A percentile compares a stretch with the other conserved stretches of the same genome.
Conservation (phyloP, 2,888 invertebrate genomes). For the Cylloceria caligata region DNA sequence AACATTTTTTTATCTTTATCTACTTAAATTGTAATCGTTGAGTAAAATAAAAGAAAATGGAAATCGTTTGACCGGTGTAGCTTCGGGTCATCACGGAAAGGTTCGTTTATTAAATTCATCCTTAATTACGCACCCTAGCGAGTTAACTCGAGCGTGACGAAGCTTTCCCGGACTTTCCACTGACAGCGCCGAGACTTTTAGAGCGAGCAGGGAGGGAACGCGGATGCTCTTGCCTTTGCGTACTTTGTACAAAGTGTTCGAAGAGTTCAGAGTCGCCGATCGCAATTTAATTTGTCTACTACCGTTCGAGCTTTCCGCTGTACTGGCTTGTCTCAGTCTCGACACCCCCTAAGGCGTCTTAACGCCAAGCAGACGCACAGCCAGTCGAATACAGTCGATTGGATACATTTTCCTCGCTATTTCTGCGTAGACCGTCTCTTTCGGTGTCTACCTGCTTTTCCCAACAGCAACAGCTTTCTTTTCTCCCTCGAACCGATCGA, state of each 20-base stretch:
- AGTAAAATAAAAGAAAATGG: neutral
- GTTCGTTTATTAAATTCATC: slow-evolving; percentile 58
- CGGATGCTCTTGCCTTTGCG: slow-evolving; percentile 10
- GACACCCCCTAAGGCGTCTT: slow-evolving; percentile 40
- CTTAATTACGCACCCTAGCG: slow-evolving; percentile 60
- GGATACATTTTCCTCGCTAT: slow-evolving; percentile 36
- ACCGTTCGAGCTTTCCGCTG: slow-evolving; percentile 18
- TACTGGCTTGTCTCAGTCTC: slow-evolving; percentile 14
- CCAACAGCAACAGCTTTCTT: slow-evolving; percentile 22
- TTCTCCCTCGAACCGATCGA: slow-evolving; percentile 59
- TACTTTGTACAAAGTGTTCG: slow-evolving; percentile 53
- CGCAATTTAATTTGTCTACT: slow-evolving; percentile 69
- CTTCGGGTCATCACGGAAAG: slow-evolving; percentile 43
- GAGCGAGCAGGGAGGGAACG: neutral
- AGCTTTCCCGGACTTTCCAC: slow-evolving; percentile 46
- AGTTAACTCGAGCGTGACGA: slow-evolving; percentile 47
- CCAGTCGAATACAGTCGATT: slow-evolving; percentile 24
- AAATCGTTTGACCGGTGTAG: slow-evolving; percentile 24
- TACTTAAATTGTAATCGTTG: neutral
- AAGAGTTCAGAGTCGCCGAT: slow-evolving; percentile 54
- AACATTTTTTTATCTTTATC: neutral
- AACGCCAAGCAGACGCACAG: slow-evolving; percentile 31
- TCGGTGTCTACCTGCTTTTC: slow-evolving; percentile 30
- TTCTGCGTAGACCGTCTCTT: slow-evolving; percentile 14
- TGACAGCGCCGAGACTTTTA: slow-evolving; percentile 30